These are phyloP conservation scores for Eulemur macaco DNA, from an alignment of 2,113 vertebrate genomes.

Conservation along the genomic window DNA sequence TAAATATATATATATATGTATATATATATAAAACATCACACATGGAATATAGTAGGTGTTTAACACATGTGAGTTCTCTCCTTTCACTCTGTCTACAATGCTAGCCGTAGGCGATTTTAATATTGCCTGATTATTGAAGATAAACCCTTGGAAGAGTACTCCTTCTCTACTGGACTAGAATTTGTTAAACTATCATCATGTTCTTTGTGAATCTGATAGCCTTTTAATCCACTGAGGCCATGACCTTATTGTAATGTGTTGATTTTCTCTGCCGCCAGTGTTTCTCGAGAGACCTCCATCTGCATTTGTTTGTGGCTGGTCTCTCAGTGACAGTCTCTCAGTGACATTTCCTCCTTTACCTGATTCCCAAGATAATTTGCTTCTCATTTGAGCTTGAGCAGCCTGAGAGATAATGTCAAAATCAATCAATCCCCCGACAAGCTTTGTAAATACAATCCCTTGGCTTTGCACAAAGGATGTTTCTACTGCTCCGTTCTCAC, in stretches of 20 bases:
- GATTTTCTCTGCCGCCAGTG: conserved; percentile 1
- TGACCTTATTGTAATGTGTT: conserved; percentile 38
- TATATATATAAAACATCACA: background rate
- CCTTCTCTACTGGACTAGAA: background rate
- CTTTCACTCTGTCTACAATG: background rate
- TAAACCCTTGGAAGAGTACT: background rate
- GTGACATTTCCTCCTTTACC: conserved; percentile 48
- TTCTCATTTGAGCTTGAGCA: conserved; percentile 68
- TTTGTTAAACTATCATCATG: conserved; percentile 32
- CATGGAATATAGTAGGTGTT: background rate
- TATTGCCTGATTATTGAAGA: conserved; percentile 9
- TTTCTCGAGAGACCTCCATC: background rate
- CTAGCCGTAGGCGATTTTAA: background rate
- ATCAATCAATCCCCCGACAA: background rate
- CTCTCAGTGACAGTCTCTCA: background rate
- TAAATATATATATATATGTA: background rate
- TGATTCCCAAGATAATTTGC: conserved; percentile 49
- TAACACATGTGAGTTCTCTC: background rate
- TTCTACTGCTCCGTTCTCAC: background rate
- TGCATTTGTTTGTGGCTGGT: background rate
- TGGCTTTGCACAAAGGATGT: conserved; percentile 49
- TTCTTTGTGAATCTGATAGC: conserved; percentile 36
- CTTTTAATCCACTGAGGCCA: conserved; percentile 32
- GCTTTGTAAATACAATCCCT: conserved; percentile 30
- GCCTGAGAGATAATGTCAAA: conserved; percentile 59